phyloP scores from a whole-genome alignment of 2,797 vertebrate species.

The Decapterus maruadsi region DNA sequence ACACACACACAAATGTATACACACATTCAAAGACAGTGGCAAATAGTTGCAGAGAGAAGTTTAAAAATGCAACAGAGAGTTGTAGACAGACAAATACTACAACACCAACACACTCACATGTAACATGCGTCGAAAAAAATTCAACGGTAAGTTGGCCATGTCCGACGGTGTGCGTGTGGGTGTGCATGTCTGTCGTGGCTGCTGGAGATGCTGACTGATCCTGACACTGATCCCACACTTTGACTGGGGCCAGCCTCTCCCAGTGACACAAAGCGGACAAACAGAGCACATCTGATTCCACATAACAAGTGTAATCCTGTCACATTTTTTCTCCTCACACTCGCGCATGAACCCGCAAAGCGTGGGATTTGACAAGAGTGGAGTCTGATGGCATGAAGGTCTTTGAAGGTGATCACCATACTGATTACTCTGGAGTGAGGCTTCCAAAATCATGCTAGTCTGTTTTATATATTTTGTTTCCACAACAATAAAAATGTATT shows the following conservation, averaged over 20 bases:
- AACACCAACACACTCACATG: slow-evolving; percentile 38
- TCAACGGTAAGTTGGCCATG: slow-evolving; percentile 40
- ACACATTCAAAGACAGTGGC: slow-evolving; percentile 1
- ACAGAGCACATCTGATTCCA: slow-evolving; percentile 78
- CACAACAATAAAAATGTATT: neutral
- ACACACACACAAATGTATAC: neutral
- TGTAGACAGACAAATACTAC: slow-evolving; percentile 22
- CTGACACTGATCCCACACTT: slow-evolving; percentile 76
- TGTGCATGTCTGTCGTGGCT: slow-evolving; percentile 32
- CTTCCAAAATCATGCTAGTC: neutral
- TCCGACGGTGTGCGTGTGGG: slow-evolving; percentile 33
- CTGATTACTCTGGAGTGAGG: neutral
- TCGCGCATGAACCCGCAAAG: slow-evolving; percentile 15
- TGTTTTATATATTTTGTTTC: neutral
- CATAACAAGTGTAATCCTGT: slow-evolving; percentile 77
- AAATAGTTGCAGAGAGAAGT: slow-evolving; percentile 35
- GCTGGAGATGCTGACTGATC: slow-evolving; percentile 64
- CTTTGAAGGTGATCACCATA: slow-evolving; percentile 25
- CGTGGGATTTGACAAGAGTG: slow-evolving; percentile 37
- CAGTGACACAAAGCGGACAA: slow-evolving; percentile 74
- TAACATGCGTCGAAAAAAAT: slow-evolving; percentile 27
- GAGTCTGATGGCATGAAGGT: slow-evolving; percentile 14
- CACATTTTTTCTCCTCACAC: slow-evolving; percentile 39
- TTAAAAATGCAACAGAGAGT: slow-evolving; percentile 16
- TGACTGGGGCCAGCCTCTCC: slow-evolving; percentile 59